A percentile compares a stretch with the other conserved stretches of the same genome.
Evolutionary conservation across 2,888 invertebrate genomes (phyloP).

Genomic region (Lepidocyrtinus sp.): DNA sequence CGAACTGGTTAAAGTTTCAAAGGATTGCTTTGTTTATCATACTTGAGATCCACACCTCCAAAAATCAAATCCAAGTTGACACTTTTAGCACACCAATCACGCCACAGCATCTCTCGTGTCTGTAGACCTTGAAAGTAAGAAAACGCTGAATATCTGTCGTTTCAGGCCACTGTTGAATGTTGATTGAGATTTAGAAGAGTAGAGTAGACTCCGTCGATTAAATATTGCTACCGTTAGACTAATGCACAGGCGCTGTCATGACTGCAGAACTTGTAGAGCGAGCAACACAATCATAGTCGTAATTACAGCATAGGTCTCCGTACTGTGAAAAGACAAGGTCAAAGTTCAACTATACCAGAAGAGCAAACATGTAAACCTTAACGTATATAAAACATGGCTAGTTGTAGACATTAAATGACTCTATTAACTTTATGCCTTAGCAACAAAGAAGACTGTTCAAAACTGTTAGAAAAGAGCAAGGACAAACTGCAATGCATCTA

Average conservation of each 20-base stretch:
- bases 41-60: constrained; percentile 4
- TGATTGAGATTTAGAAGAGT: constrained; percentile 23
- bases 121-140: constrained; percentile 19
- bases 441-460: too few relatives aligned
- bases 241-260: constrained; percentile 65
- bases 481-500: too few relatives aligned
- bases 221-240: constrained; percentile 32
- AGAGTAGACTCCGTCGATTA: background rate
- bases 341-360: background rate
- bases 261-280: constrained; percentile 70
- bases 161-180: constrained; percentile 39
- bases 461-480: too few relatives aligned
- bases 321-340: constrained; percentile 71
- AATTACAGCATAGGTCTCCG: constrained; percentile 75
- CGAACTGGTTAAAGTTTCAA: too few relatives aligned
- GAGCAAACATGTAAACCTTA: too few relatives aligned
- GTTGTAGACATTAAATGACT: too few relatives aligned
- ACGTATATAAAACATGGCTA: too few relatives aligned
- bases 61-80: background rate
- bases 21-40: constrained; percentile 7
- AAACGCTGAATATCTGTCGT: constrained; percentile 38
- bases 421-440: too few relatives aligned
- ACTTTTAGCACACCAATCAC: background rate
- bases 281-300: constrained; percentile 74
- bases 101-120: background rate